Conservation (phyloP, 1,140 invertebrate species). For the Arion vulgaris region DNA sequence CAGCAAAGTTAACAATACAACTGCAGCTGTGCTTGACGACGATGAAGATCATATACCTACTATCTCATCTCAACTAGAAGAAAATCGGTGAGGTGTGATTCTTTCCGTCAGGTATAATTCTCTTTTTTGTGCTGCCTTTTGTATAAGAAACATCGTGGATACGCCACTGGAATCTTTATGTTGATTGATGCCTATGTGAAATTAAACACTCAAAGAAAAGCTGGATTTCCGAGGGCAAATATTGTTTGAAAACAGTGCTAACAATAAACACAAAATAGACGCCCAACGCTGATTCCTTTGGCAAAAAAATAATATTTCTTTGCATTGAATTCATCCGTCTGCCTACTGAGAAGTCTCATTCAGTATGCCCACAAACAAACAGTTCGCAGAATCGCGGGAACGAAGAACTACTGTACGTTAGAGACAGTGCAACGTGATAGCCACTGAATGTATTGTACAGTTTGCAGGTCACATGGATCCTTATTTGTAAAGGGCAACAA, state of each 20-base stretch:
- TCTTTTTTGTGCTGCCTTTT: not conserved
- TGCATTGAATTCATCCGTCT: not conserved
- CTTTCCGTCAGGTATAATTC: not conserved
- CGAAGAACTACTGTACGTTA: not conserved
- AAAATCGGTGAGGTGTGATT: not conserved
- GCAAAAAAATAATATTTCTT: slow-evolving; percentile 19
- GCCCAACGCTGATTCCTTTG: not conserved
- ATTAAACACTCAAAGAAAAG: not conserved
- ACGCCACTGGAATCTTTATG: not conserved
- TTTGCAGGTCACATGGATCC: not conserved
- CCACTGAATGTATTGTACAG: not conserved
- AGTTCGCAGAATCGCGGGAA: not conserved
- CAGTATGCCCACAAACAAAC: not conserved
- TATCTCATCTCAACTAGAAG: not conserved
- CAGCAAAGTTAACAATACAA: too few relatives aligned
- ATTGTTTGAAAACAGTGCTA: not conserved
- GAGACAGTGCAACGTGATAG: not conserved
- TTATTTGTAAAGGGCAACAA: not conserved
- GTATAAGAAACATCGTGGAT: not conserved
- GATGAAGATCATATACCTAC: too few relatives aligned
- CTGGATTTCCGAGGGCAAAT: slow-evolving; percentile 1
- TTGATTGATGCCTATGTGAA: not conserved
- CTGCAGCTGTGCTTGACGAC: too few relatives aligned
- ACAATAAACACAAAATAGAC: slow-evolving; percentile 1
- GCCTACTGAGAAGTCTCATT: not conserved